Percentiles rank a stretch among this genome's conserved stretches.
These are phyloP conservation scores for Clarias gariepinus DNA, from an alignment of 2,113 vertebrate genomes.

Conservation along the genomic window DNA sequence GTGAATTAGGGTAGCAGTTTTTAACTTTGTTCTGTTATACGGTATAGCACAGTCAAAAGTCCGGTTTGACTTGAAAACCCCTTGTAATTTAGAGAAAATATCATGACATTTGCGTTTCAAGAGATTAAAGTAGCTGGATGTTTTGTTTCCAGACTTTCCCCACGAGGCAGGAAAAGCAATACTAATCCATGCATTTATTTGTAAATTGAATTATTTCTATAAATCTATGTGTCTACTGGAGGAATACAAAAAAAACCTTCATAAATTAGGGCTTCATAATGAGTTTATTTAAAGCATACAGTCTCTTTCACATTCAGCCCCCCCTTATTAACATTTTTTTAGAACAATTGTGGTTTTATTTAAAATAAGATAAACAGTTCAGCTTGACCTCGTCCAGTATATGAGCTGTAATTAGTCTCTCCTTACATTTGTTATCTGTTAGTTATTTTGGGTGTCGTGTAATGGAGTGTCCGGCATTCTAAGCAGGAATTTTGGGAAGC, in stretches of 20 bases:
- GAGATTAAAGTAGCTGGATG: neutral
- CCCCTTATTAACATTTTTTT: neutral
- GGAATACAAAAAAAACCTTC: neutral
- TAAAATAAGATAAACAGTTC: neutral
- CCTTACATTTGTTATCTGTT: neutral
- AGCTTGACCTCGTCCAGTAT: neutral
- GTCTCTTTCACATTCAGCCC: neutral
- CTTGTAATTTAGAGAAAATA: too few species aligned
- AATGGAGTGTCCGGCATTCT: slow-evolving; percentile 33
- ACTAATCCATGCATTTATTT: neutral
- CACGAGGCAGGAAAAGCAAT: neutral
- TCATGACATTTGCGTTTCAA: too few species aligned
- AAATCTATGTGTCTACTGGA: neutral
- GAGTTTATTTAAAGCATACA: neutral
- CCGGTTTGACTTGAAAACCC: too few species aligned
- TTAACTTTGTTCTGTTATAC: too few species aligned
- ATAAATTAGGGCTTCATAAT: neutral
- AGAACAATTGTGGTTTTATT: neutral
- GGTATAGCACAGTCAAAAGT: too few species aligned
- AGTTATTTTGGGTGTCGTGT: slow-evolving; percentile 24
- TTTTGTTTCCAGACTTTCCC: neutral
- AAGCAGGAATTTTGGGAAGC: neutral
- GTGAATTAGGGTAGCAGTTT: too few species aligned
- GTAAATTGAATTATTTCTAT: neutral
- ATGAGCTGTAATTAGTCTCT: neutral